These are phyloP conservation scores for Phyto melanocephala DNA, from an alignment of 2,888 invertebrate species.

Conservation along the genomic window DNA sequence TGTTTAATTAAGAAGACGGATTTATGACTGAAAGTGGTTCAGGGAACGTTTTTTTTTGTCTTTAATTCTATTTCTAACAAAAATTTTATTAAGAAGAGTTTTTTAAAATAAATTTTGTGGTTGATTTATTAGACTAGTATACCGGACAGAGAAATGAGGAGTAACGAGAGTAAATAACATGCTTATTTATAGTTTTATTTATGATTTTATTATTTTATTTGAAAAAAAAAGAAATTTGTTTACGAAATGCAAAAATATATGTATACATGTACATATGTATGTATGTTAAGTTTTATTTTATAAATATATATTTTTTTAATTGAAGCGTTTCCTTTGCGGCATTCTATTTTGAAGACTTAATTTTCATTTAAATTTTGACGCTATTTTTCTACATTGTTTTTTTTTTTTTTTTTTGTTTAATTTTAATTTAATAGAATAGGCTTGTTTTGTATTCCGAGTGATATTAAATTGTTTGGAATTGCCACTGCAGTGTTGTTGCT, in stretches of 20 bases:
- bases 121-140: no score
- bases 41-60: background rate
- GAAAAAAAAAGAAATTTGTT: no score
- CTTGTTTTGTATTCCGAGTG: constrained; percentile 49
- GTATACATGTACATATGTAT: no score
- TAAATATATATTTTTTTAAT: constrained; percentile 43
- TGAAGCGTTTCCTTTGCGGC: constrained; percentile 67
- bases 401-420: constrained; percentile 4
- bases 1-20: constrained; percentile 58
- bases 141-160: no score
- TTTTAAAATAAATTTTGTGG: no score
- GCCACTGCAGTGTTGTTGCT: no score
- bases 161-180: no score
- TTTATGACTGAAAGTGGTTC: constrained; percentile 43
- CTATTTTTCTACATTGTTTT: constrained; percentile 1
- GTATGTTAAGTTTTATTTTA: no score
- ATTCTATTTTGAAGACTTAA: constrained; percentile 44
- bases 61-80: background rate
- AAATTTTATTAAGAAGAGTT: no score
- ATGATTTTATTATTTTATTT: no score
- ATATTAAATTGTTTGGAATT: no score
- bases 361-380: constrained; percentile 19
- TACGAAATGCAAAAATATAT: constrained; percentile 51
- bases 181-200: no score
- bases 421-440: constrained; percentile 46